A percentile compares a stretch with the other conserved stretches of the same genome.
Evolutionary conservation across 1,140 invertebrate species (phyloP).

Genomic region (Phenacoccus solenopsis): DNA sequence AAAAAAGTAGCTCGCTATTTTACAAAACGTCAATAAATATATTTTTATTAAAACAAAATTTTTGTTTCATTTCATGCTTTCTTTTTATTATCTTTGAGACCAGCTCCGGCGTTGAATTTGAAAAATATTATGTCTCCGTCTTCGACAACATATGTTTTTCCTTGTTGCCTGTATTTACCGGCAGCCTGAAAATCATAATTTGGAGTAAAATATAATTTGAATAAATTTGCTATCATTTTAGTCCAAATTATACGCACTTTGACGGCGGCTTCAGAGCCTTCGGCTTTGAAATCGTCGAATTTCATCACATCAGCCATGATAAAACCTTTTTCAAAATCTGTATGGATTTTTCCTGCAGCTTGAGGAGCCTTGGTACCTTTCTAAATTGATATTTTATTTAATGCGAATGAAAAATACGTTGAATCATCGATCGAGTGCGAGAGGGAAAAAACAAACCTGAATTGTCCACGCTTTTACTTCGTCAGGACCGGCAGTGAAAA

Average conservation of each 20-base stretch:
- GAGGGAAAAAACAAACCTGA: constrained; percentile 35
- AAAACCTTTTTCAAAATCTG: constrained; percentile 64
- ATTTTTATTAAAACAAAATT: not conserved
- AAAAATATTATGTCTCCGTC: constrained; percentile 63
- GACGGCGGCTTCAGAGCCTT: constrained; percentile 36
- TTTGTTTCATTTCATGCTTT: constrained; percentile 10
- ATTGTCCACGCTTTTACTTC: constrained; percentile 63
- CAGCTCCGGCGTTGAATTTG: constrained; percentile 82
- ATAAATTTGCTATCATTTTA: too few species aligned
- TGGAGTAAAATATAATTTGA: too few species aligned
- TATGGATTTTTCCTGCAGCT: constrained; percentile 57
- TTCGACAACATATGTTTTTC: constrained; percentile 51
- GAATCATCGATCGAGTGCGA: too few species aligned
- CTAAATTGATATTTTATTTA: constrained; percentile 38
- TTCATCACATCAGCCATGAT: constrained; percentile 63
- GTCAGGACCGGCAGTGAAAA: constrained; percentile 55
- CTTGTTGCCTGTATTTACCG: constrained; percentile 60
- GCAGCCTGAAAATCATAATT: constrained; percentile 31
- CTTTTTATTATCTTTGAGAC: constrained; percentile 77
- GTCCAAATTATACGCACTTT: constrained; percentile 48
- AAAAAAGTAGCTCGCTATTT: not conserved
- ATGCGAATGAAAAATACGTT: not conserved
- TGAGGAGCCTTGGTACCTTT: constrained; percentile 63
- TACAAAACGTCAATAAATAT: not conserved
- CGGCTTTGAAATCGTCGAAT: constrained; percentile 51